Conservation (phyloP, 2,113 vertebrate species). For the Osmerus mordax region DNA sequence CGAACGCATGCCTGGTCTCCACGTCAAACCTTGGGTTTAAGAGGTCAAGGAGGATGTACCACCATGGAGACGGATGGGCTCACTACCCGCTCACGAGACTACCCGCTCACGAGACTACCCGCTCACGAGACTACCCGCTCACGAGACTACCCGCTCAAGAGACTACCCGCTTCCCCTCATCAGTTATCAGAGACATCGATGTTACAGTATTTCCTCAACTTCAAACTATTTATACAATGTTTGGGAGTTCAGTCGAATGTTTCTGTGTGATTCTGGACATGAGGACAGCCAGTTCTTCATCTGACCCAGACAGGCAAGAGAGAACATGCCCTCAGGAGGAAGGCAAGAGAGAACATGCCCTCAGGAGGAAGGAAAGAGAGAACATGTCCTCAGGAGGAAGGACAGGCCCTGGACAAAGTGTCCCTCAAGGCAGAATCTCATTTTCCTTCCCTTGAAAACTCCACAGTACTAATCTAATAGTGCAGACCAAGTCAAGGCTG, state of each 20-base stretch:
- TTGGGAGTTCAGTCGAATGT: neutral
- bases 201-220: neutral
- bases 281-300: neutral
- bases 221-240: neutral
- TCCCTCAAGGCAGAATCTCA: neutral
- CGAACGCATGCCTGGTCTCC: slow-evolving; percentile 93
- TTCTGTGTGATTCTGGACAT: neutral
- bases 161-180: neutral
- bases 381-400: neutral
- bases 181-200: too few relatives aligned
- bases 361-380: neutral
- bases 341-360: neutral
- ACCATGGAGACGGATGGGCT: neutral
- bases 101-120: neutral
- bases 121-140: too few relatives aligned
- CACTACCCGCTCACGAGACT: too few relatives aligned
- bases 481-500: neutral
- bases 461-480: neutral
- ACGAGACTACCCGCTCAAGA: neutral
- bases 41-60: slow-evolving; percentile 62
- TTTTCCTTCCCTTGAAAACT: neutral
- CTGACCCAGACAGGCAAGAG: slow-evolving; percentile 24
- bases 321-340: neutral
- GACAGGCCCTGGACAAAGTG: neutral
- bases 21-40: slow-evolving; percentile 85